Evolutionary conservation across 2,888 invertebrate genomes (phyloP), one percentile per base, ranked within the genome.

Genomic region (Drosophila anomalata): DNA sequence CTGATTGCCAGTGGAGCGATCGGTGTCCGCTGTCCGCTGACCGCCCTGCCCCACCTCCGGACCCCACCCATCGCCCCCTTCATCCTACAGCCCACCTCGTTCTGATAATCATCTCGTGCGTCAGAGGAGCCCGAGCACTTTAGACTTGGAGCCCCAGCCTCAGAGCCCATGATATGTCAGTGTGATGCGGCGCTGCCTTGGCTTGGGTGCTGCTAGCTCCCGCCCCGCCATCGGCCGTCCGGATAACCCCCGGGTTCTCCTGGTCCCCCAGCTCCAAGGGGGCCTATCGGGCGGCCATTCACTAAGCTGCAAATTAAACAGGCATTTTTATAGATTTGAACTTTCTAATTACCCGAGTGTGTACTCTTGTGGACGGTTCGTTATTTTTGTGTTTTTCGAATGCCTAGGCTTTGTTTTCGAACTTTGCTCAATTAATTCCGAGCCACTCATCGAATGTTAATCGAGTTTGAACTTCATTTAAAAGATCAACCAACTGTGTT

Each of bases 71-170:
- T 33, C 14, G 14, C 26, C 48, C 55, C 55, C 12, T 3, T 36
- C 17, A 39, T 20, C n/a, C n/a, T 47, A n/a, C 7, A 12, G 33
- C 8, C 8, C 46, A 31, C 9, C 33, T 11, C 60, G 22, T 26
- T 33, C 48, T 78, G 88, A 88, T 88, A 85, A 81, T 84, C 77
- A 85, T 87, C 85, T 87, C 87, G 85, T 85, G 85, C 85, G 85
- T 85, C 85, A 85, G 87, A 88, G 86, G 59, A 68, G 87, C 65
- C 48, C 44, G 53, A 73, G 55, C 73, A 74, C 84, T 75, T 71
- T 78, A 73, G 75, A 86, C 80, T 67, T 55, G 60, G 44, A 77
- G 67, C 71, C 50, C 63, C 63, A 60, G 60, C 50, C 51, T 46
- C 69, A 36, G 41, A 58, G 42, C 69, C 68, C 70, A 69, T 53